A percentile compares a stretch with the other conserved stretches of the same genome.
These are phyloP conservation scores for Sylvia atricapilla DNA, from an alignment of 2,113 vertebrate species.

Conservation along the genomic window DNA sequence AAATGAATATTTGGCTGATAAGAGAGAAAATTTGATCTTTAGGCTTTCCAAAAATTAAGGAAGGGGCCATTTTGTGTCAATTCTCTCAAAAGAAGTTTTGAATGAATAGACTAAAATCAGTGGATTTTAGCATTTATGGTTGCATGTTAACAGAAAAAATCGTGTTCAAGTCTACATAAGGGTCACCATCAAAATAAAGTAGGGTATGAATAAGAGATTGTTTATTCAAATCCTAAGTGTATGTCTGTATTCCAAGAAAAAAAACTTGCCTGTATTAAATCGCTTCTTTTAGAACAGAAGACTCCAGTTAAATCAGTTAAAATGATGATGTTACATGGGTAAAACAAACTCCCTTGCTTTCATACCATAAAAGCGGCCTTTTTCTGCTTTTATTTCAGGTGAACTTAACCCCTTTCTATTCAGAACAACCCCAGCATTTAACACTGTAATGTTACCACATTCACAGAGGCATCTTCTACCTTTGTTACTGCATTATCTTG, in stretches of 20 bases:
- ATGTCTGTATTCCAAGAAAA: neutral
- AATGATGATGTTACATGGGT: neutral
- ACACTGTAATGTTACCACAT: neutral
- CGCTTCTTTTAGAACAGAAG: neutral
- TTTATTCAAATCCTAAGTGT: neutral
- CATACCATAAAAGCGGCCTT: neutral
- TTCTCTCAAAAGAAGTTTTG: neutral
- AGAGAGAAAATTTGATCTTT: neutral
- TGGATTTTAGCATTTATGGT: neutral
- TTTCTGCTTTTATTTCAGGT: neutral
- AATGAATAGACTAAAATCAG: neutral
- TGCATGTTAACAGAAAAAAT: neutral
- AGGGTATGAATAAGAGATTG: neutral
- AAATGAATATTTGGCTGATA: neutral
- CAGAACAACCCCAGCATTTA: neutral
- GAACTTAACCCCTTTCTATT: neutral
- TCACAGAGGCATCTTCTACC: neutral
- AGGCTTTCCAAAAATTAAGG: neutral
- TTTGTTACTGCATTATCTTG: neutral
- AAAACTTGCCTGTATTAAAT: neutral
- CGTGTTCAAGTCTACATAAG: accelerated
- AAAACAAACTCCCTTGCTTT: neutral
- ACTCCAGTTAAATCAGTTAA: neutral
- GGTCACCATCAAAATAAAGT: neutral
- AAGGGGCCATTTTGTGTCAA: neutral